These are phyloP conservation scores for Heterotilapia buettikoferi DNA, from an alignment of 2,113 vertebrate genomes.

Conservation along the genomic window DNA sequence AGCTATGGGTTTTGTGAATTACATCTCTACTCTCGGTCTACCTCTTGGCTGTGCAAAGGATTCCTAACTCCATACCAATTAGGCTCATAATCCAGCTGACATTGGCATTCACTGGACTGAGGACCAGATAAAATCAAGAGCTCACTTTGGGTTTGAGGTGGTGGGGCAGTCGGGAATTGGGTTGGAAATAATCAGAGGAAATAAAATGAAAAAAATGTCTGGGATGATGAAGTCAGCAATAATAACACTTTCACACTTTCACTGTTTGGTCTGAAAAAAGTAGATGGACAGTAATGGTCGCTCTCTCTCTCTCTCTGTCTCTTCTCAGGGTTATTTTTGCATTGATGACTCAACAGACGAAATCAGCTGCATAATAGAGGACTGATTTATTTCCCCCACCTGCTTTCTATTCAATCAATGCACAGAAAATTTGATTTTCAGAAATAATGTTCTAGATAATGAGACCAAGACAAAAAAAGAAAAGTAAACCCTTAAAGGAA, in stretches of 20 bases:
- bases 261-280: background rate
- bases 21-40: background rate
- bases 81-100: conserved; percentile 49
- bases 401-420: background rate
- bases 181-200: background rate
- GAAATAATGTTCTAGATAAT: background rate
- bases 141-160: conserved; percentile 9
- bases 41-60: background rate
- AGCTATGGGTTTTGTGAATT: background rate
- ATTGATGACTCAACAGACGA: background rate
- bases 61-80: conserved; percentile 11
- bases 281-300: background rate
- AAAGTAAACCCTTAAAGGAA: background rate
- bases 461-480: background rate
- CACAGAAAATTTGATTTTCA: background rate
- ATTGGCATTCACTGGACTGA: conserved; percentile 27
- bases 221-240: background rate
- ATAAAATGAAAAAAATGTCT: background rate
- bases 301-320: background rate
- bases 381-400: conserved; percentile 7
- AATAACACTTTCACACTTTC: background rate
- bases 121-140: conserved; percentile 3
- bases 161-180: background rate
- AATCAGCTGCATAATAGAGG: background rate
- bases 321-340: background rate